Percentiles rank a stretch among this genome's conserved stretches.
Evolutionary conservation across 2,797 vertebrate species (phyloP).

Genomic region (Taeniopygia guttata): DNA sequence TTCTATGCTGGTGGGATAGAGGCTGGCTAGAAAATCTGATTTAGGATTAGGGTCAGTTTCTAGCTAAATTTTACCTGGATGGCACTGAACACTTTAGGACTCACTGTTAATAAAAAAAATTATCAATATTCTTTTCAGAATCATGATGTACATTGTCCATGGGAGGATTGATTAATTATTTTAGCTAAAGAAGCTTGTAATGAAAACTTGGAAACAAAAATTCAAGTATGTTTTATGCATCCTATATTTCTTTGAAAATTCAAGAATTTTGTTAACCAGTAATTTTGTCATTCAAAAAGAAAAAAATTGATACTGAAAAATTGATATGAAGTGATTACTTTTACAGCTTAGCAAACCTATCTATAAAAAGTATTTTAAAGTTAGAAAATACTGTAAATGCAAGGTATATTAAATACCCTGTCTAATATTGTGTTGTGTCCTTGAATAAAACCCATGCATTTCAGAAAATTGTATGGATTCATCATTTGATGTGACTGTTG

Average conservation of each 20-base stretch:
- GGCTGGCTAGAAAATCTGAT: neutral
- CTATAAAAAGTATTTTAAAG: neutral
- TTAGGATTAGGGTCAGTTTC: slow-evolving; percentile 16
- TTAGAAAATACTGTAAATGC: neutral
- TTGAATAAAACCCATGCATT: neutral
- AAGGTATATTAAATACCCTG: neutral
- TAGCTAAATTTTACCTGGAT: neutral
- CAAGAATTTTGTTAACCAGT: neutral
- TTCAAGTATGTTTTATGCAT: neutral
- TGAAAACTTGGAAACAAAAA: neutral
- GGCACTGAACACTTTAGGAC: neutral
- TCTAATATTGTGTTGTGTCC: neutral
- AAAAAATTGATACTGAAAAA: neutral
- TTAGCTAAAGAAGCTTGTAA: neutral
- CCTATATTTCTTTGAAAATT: neutral
- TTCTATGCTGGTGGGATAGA: neutral
- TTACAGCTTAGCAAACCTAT: neutral
- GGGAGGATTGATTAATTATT: neutral
- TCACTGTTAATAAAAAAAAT: neutral
- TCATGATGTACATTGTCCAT: neutral
- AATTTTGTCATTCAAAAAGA: neutral
- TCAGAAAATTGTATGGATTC: neutral
- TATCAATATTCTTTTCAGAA: neutral
- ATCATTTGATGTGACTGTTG: neutral
- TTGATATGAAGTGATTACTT: neutral